Percentiles rank a stretch among this genome's conserved stretches.
Conservation (phyloP, 2,113 vertebrate genomes). For the Melanerpes aurifrons region DNA sequence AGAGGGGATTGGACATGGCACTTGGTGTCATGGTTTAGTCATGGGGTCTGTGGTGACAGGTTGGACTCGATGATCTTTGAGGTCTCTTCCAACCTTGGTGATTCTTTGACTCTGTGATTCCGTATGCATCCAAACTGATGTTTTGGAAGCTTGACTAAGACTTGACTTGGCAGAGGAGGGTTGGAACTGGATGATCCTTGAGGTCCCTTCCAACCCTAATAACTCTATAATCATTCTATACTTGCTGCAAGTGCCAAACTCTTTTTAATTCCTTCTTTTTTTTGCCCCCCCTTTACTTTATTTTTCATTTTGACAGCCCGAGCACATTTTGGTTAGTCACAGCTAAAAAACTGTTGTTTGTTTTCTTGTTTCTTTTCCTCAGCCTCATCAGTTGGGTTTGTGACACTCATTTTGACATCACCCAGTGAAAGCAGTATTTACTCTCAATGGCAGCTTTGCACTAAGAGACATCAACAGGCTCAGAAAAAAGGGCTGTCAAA, state of each 20-base stretch:
- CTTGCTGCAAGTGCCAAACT: background rate
- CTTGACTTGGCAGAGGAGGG: too few relatives aligned
- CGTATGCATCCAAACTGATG: too few relatives aligned
- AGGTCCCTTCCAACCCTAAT: too few relatives aligned
- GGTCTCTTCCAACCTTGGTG: too few relatives aligned
- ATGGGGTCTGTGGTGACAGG: too few relatives aligned
- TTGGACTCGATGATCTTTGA: too few relatives aligned
- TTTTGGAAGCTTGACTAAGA: too few relatives aligned
- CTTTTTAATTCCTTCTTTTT: background rate
- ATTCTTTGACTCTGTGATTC: too few relatives aligned
- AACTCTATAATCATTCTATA: too few relatives aligned
- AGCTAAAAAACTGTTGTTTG: background rate
- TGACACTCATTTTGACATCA: background rate
- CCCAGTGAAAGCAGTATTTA: constrained; percentile 7
- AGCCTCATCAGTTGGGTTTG: background rate
- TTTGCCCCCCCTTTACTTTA: background rate
- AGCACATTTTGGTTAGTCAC: background rate
- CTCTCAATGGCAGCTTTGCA: background rate
- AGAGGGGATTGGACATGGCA: too few relatives aligned
- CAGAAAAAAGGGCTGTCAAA: constrained; percentile 21
- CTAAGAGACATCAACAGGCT: constrained; percentile 3
- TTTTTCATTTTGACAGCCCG: background rate
- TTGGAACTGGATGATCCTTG: too few relatives aligned
- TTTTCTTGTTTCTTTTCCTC: background rate
- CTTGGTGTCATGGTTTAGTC: too few relatives aligned